Percentiles rank a stretch among this genome's conserved stretches.
Evolutionary conservation across 2,888 invertebrate species (phyloP).

Genomic region (Omphaloscelis lunosa): DNA sequence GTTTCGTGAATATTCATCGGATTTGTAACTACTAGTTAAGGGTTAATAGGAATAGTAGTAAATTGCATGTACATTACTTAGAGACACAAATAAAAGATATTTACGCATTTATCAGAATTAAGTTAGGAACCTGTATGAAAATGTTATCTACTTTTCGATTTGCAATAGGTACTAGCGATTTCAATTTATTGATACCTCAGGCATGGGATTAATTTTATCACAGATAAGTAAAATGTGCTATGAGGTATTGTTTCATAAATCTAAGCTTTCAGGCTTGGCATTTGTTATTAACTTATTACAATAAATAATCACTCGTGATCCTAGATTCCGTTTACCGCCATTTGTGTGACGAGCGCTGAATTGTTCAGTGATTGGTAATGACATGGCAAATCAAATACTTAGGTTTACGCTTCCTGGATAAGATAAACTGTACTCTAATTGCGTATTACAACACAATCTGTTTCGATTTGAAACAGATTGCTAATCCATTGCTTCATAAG

Average conservation of each 20-base stretch:
- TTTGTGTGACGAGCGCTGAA: neutral
- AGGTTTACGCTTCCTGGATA: neutral
- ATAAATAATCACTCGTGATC: neutral
- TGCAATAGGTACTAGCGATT: conserved; percentile 19
- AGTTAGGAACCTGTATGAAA: conserved; percentile 5
- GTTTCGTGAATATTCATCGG: conserved; percentile 57
- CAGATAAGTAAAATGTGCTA: conserved; percentile 34
- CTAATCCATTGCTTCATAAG: too few relatives aligned
- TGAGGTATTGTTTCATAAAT: conserved; percentile 41
- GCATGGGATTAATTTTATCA: conserved; percentile 53
- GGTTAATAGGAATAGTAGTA: conserved; percentile 14
- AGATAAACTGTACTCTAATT: neutral
- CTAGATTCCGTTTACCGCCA: neutral
- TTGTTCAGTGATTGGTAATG: neutral
- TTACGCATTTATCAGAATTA: conserved; percentile 5
- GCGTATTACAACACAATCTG: too few relatives aligned
- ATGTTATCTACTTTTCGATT: conserved; percentile 25
- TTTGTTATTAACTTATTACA: conserved; percentile 8
- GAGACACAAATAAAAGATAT: conserved; percentile 5
- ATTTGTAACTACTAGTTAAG: conserved; percentile 31
- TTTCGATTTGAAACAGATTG: too few relatives aligned
- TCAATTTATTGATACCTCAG: conserved; percentile 25
- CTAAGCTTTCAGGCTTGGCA: conserved; percentile 29
- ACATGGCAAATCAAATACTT: neutral
- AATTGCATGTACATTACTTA: neutral